Evolutionary conservation across 2,113 vertebrate genomes (phyloP).

Genomic region (Atrichornis clamosus): DNA sequence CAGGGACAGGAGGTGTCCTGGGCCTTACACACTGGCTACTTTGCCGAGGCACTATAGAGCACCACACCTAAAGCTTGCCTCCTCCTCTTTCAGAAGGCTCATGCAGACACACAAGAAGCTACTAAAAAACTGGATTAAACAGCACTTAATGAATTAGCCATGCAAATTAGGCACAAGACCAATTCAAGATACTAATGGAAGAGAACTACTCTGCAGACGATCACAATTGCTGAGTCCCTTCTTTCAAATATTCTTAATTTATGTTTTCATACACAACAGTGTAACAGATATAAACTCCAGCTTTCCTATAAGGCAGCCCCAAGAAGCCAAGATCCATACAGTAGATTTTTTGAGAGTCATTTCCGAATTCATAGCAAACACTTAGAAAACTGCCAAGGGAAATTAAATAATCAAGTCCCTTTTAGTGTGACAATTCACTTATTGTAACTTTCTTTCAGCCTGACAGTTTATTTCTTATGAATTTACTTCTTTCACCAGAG

Average conservation of each 20-base stretch:
- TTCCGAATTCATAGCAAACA: not conserved
- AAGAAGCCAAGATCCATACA: not conserved
- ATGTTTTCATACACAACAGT: not conserved
- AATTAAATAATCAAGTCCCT: not conserved
- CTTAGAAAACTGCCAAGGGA: not conserved
- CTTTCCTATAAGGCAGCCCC: not conserved
- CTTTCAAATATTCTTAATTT: not conserved
- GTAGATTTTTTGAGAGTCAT: not conserved
- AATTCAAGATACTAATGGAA: not conserved
- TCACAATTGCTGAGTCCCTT: accelerated
- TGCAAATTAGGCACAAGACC: not conserved
- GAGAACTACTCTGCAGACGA: not conserved
- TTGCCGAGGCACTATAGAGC: not conserved
- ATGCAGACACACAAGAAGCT: not conserved
- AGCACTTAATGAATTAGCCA: not conserved
- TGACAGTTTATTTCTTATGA: not conserved
- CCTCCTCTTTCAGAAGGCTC: not conserved
- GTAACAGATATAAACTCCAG: not conserved
- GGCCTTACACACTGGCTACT: not conserved
- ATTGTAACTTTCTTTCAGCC: not conserved
- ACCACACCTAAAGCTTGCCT: not conserved
- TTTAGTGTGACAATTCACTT: not conserved
- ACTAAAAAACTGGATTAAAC: not conserved
- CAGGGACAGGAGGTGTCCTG: not conserved
- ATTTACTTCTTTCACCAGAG: not conserved